Base-by-base conservation (phyloP, 1,140 invertebrate species). In the Bombus consobrinus region DNA sequence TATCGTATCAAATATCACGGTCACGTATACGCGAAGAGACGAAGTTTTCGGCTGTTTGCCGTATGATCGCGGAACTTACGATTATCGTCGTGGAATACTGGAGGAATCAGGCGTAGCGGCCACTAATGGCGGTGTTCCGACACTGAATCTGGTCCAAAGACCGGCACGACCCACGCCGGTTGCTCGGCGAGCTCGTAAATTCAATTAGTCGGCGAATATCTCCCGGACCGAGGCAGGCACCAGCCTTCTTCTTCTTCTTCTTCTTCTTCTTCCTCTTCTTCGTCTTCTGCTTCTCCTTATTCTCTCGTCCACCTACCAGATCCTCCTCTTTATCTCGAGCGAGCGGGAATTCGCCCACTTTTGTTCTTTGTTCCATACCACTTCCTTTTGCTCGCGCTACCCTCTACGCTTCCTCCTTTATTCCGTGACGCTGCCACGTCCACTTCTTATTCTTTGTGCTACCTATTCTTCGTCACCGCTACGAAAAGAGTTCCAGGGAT, bases 201-300 rank as follows among this genome's bases (percentile, higher is more conserved):
- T 94, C 93, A 94, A 94, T 94, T 94, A 94, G 91, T 92, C 92
- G 87, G 92, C 89, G 89, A 93, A 93, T 91, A 94, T 93, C 92
- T 93, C 81, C 85, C 66, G 86, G 86, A 87, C 90, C 90, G 87
- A 81, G 87, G 85, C 88, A 79, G 83, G 68, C 85, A 88, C 86
- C 88, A 71, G 80, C 88, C 87, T 90, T 89, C 88, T 88, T 85
- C 89, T 88, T 81, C 84, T 88, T 85, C 75, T 86, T 68, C 59
- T 78, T 39, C 85, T 81, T 32, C 75, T 76, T 77, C 89, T 85
- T 32, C 87, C 79, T 78, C 69, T 71, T 64, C 43, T 79, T 81
- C 87, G 62, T 13, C 79, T 64, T 47, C 88, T 89, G 80, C 88
- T 88, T 81, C 80, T 90, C 53, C 87, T 81, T 6, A 74, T 88